Evolutionary conservation across 2,113 vertebrate species (phyloP).

Genomic region (Micronycteris hirsuta): DNA sequence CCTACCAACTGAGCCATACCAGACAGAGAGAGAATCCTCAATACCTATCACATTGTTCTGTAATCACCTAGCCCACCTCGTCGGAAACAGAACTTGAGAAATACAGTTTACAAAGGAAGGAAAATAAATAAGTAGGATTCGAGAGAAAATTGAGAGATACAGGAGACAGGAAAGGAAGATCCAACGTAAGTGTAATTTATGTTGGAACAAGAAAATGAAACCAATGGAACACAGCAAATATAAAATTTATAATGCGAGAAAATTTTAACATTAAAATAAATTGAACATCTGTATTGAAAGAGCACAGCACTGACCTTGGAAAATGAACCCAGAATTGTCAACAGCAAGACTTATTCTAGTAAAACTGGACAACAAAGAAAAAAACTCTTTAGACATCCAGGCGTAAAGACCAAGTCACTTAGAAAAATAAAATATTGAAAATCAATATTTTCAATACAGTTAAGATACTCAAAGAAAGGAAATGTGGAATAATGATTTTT

Average conservation of each 20-base stretch:
- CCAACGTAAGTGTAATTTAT: neutral
- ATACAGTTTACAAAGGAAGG: neutral
- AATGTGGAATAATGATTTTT: neutral
- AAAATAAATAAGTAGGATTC: neutral
- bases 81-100: neutral
- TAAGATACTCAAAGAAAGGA: neutral
- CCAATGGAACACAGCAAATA: neutral
- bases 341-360: neutral
- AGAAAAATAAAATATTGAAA: constrained; percentile 18
- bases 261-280: neutral
- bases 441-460: too few relatives aligned
- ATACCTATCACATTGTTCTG: neutral
- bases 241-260: neutral
- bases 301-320: neutral
- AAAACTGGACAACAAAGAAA: neutral
- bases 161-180: neutral
- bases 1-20: neutral
- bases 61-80: neutral
- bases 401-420: neutral
- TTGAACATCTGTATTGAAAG: neutral
- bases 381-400: neutral
- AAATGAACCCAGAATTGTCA: neutral
- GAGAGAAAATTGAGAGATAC: neutral
- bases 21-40: neutral
- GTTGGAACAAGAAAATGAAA: neutral